These are phyloP conservation scores for Spilarctia lutea DNA, from an alignment of 2,888 invertebrate genomes.

Conservation along the genomic window DNA sequence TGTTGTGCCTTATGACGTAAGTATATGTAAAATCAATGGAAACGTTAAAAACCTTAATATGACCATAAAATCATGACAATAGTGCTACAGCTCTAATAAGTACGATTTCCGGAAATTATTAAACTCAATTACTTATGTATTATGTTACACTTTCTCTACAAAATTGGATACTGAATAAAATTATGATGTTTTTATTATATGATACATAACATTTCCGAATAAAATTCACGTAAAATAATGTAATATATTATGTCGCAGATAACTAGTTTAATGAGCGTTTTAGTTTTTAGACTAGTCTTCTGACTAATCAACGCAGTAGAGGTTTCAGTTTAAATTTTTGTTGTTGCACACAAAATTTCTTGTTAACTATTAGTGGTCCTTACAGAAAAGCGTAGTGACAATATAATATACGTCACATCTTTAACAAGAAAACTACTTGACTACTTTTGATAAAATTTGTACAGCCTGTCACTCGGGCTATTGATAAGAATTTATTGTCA, in stretches of 20 bases:
- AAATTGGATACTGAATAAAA: not conserved
- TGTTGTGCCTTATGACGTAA: not conserved
- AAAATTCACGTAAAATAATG: not conserved
- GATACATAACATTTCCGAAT: not conserved
- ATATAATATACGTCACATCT: too few relatives aligned
- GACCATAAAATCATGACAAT: not conserved
- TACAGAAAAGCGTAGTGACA: too few relatives aligned
- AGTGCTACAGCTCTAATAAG: not conserved
- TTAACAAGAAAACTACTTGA: too few relatives aligned
- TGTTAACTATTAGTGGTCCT: too few relatives aligned
- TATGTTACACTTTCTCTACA: constrained; percentile 1
- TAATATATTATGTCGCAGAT: not conserved
- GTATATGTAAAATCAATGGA: not conserved
- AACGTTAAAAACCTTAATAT: not conserved
- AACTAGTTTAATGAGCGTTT: not conserved
- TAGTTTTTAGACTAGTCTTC: not conserved
- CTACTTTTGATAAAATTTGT: too few relatives aligned
- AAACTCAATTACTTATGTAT: not conserved
- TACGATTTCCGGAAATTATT: not conserved
- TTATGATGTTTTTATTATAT: not conserved
- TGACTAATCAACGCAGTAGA: too few relatives aligned
- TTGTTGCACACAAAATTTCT: too few relatives aligned
- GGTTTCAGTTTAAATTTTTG: too few relatives aligned
- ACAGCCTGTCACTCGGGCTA: too few relatives aligned
- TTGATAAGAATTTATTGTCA: too few relatives aligned